Conservation (phyloP, 2,113 vertebrate genomes). For the Menidia beryllina region DNA sequence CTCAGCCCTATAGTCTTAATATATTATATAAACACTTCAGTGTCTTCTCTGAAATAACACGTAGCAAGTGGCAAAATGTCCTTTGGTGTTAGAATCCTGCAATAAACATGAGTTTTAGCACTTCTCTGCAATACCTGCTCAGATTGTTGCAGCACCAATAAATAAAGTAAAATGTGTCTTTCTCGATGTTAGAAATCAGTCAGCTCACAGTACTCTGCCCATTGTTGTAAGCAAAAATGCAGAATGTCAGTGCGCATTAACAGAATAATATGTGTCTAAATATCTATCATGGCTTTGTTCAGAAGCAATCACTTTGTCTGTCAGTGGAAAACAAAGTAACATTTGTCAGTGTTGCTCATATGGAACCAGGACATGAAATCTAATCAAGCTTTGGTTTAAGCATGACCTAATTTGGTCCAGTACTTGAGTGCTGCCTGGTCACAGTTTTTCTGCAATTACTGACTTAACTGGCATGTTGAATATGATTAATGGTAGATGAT, state of each 20-base stretch:
- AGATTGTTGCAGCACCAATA: not conserved
- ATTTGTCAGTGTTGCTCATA: constrained; percentile 60
- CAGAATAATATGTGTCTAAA: constrained; percentile 49
- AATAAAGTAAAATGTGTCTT: constrained; percentile 6
- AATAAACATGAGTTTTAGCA: not conserved
- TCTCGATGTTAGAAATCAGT: constrained; percentile 45
- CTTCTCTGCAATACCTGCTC: not conserved
- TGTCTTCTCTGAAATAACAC: constrained; percentile 14
- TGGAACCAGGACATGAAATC: constrained; percentile 66
- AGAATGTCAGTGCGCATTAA: constrained; percentile 65
- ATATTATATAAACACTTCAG: not conserved
- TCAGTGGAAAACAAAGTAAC: constrained; percentile 52
- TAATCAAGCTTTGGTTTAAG: constrained; percentile 68
- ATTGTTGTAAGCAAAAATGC: constrained; percentile 12
- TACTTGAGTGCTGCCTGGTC: constrained; percentile 56
- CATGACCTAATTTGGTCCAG: constrained; percentile 63
- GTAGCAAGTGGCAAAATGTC: not conserved
- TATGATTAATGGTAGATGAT: constrained; percentile 74
- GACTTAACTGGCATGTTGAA: constrained; percentile 65
- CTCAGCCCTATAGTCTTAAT: not conserved
- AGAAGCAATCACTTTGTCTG: constrained; percentile 56
- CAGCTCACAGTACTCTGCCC: constrained; percentile 8
- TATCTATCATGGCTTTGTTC: constrained; percentile 55
- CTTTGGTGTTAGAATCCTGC: not conserved
- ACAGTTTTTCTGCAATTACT: constrained; percentile 71